Percentiles rank a stretch among this genome's conserved stretches.
phyloP scores from a whole-genome alignment of 2,797 vertebrate genomes.

The Oceanodroma leucorhoa region DNA sequence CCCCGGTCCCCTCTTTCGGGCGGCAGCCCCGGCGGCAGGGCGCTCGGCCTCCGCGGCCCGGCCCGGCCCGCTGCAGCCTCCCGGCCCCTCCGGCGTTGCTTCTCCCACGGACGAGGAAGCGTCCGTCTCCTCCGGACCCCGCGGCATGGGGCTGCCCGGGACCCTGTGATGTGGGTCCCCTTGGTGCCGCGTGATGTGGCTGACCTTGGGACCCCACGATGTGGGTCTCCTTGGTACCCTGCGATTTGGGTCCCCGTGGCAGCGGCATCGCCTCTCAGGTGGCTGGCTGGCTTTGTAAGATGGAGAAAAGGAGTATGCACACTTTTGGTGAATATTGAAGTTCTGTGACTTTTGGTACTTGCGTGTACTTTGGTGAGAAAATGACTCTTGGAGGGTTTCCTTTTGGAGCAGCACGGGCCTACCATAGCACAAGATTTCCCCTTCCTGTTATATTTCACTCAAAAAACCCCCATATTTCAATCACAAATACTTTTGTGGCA shows the following conservation, averaged over 20 bases:
- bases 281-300: neutral
- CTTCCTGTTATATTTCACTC: neutral
- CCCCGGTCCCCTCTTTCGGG: neutral
- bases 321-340: rapidly evolving
- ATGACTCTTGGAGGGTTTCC: neutral
- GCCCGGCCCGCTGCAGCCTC: neutral
- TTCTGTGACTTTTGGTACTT: neutral
- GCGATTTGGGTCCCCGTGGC: rapidly evolving
- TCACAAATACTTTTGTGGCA: neutral
- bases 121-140: rapidly evolving
- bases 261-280: rapidly evolving
- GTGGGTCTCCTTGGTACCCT: rapidly evolving
- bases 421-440: rapidly evolving
- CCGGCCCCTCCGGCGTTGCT: no score
- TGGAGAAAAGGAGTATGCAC: rapidly evolving
- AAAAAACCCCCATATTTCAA: neutral
- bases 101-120: rapidly evolving
- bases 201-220: rapidly evolving
- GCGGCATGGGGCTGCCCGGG: neutral
- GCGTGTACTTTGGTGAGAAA: neutral
- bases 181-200: rapidly evolving
- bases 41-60: neutral
- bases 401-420: neutral
- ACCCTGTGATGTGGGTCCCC: rapidly evolving
- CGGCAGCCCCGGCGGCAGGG: neutral